A percentile compares a stretch with the other conserved stretches of the same genome.
Conservation (phyloP, 2,797 vertebrate genomes). For the Eulemur coronatus region DNA sequence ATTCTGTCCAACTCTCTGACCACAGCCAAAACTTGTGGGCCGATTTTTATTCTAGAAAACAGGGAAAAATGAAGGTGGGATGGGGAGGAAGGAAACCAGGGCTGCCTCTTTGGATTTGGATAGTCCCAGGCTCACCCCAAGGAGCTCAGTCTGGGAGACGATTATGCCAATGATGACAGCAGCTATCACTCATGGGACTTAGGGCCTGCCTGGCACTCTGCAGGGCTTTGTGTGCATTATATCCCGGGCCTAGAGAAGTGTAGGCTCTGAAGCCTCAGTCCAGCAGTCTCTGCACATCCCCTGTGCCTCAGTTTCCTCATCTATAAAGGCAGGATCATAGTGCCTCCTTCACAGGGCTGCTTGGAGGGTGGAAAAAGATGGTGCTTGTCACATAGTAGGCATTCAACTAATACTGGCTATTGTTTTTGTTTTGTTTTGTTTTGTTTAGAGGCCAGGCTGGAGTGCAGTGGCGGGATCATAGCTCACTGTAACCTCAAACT, state of each 20-base stretch:
- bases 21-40: slow-evolving; percentile 41
- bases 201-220: background rate
- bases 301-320: background rate
- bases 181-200: background rate
- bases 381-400: background rate
- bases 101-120: background rate
- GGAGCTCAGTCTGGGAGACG: background rate
- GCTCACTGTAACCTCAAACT: background rate
- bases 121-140: background rate
- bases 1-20: slow-evolving; percentile 51
- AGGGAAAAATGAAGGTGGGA: background rate
- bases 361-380: background rate
- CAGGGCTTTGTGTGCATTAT: background rate
- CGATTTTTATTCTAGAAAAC: slow-evolving; percentile 45
- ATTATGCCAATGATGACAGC: background rate
- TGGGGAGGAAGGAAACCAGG: background rate
- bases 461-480: background rate
- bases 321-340: background rate
- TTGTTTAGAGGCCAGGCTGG: background rate
- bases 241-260: background rate
- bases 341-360: background rate
- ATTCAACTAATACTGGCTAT: background rate
- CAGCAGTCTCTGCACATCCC: background rate
- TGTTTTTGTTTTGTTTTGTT: background rate
- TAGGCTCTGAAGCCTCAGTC: background rate